Evolutionary conservation across 2,888 invertebrate genomes (phyloP), one percentile per base, ranked within the genome.

Genomic region (Epinotia nisella): DNA sequence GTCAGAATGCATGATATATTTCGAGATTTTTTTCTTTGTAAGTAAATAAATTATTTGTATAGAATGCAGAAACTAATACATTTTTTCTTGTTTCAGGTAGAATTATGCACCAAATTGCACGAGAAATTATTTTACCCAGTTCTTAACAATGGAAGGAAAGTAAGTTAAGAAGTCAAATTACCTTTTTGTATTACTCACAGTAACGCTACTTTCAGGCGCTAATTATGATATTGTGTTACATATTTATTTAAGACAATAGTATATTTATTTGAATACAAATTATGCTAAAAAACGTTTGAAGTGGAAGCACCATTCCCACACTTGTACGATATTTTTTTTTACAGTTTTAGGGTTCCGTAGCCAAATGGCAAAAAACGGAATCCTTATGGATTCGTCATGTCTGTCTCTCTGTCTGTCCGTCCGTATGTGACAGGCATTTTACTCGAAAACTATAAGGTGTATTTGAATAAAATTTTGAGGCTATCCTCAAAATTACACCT

Each of bases 71-170:
- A 49, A 90, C 92, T 93, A 92, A 93, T 90, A 90, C 93, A 90
- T 91, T 89, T 90, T 85, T 90, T 93, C 82, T 93, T 93, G 93
- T 93, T 93, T 81, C 93, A 93, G 93, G 93, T 93, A 93, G 93
- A 93, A 93, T 93, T 93, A 93, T 93, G 91, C 92, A 92, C 92
- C 92, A 89, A 93, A 88, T 90, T 89, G 88, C 90, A 87, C 88
- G 80, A 92, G 92, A 90, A 89, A 86, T 90, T 90, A 79, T 89
- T 89, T 89, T 86, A 89, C 79, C 87, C 82, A 78, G 84, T 87
- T 84, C 82, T 79, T 79, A 81, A 78, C 81, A 82, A 84, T 85
- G 86, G 88, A 86, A 82, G 88, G 87, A 87, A 91, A 81, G 92
- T 93, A 92, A 93, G 92, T 92, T 89, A 81, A 82, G 56, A 56